Conservation (phyloP, 1,140 invertebrate genomes). For the Caenorhabditis inopinata region DNA sequence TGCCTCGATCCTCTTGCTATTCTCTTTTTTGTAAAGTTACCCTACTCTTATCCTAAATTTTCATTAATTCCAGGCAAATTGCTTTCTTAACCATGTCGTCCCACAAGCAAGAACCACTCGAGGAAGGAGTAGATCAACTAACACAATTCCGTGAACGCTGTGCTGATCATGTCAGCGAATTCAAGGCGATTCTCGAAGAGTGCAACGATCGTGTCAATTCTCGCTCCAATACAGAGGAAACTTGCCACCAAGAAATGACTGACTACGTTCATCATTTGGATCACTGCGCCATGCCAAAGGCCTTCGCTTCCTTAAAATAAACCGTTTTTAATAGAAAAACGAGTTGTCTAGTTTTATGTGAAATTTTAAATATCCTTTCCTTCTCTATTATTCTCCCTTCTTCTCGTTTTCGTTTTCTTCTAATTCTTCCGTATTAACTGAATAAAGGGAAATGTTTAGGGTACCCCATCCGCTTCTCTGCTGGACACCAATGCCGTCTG, state of each 20-base stretch:
- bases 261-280: conserved; percentile 62
- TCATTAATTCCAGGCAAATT: background rate
- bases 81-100: background rate
- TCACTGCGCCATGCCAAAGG: conserved; percentile 63
- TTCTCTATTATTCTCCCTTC: no score
- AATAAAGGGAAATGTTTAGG: conserved; percentile 37
- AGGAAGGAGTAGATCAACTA: conserved; percentile 59
- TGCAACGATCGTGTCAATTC: conserved; percentile 62
- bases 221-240: conserved; percentile 57
- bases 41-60: background rate
- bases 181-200: conserved; percentile 60
- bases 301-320: conserved; percentile 60
- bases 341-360: background rate
- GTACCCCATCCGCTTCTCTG: conserved; percentile 35
- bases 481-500: conserved; percentile 79
- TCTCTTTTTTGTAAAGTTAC: background rate
- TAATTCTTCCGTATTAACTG: background rate
- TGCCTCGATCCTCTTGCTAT: no score
- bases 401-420: background rate
- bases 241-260: conserved; percentile 56
- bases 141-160: conserved; percentile 59
- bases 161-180: conserved; percentile 53
- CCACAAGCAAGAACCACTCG: conserved; percentile 47
- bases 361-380: no score
- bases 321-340: background rate